Conservation (phyloP, 2,797 vertebrate species). For the Centropyge bicolor region DNA sequence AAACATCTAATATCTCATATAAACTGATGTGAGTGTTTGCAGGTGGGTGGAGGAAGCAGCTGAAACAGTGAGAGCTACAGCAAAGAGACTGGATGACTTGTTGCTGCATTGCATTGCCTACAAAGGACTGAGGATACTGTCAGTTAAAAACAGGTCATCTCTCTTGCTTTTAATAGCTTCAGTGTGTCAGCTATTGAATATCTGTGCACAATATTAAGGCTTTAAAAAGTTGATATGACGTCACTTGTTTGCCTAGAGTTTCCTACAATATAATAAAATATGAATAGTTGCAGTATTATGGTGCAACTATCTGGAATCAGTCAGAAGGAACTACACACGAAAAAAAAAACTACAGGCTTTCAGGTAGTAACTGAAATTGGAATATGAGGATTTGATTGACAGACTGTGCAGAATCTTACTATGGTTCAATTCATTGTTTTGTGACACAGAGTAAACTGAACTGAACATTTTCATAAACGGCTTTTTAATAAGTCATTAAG, state of each 20-base stretch:
- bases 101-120: not conserved
- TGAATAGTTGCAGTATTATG: too few relatives aligned
- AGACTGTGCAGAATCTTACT: not conserved
- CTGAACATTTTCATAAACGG: too few relatives aligned
- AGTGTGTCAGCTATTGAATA: conserved; percentile 11
- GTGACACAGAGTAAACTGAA: too few relatives aligned
- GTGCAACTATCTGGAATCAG: not conserved
- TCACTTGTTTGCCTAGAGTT: too few relatives aligned
- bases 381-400: not conserved
- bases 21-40: conserved; percentile 1
- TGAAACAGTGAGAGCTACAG: not conserved
- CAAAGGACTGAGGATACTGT: conserved; percentile 15
- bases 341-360: not conserved
- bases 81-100: not conserved
- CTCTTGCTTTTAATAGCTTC: not conserved
- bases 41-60: conserved; percentile 8
- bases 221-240: too few relatives aligned
- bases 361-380: conserved; percentile 10
- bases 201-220: not conserved
- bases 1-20: conserved; percentile 22
- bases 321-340: not conserved
- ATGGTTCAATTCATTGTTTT: not conserved
- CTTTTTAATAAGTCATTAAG: conserved; percentile 1
- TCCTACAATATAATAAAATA: too few relatives aligned
- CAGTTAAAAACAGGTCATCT: conserved; percentile 7